phyloP scores from a whole-genome alignment of 2,888 invertebrate species.

The Xestia ashworthii region DNA sequence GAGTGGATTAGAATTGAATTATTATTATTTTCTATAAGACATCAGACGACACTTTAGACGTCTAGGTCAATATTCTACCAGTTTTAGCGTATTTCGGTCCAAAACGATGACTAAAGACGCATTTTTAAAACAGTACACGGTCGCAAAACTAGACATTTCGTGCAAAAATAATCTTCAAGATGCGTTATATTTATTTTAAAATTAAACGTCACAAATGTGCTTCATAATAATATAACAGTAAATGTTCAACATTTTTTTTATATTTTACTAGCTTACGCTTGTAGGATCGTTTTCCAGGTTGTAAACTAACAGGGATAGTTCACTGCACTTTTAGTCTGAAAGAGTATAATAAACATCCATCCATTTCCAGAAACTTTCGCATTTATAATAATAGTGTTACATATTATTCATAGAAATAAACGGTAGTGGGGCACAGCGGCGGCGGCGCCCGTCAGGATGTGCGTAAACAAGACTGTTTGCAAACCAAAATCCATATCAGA shows the following conservation, averaged over 20 bases:
- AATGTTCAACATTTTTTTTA: constrained; percentile 28
- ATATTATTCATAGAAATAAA: constrained; percentile 61
- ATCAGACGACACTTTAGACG: constrained; percentile 8
- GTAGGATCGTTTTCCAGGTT: no score
- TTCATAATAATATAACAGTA: neutral
- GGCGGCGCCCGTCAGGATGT: constrained; percentile 56
- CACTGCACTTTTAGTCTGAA: neutral
- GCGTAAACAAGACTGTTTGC: constrained; percentile 71
- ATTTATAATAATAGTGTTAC: constrained; percentile 1
- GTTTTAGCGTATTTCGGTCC: neutral
- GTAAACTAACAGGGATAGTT: neutral
- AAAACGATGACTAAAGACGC: constrained; percentile 34
- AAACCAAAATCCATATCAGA: constrained; percentile 69
- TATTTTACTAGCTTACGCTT: neutral
- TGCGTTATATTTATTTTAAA: constrained; percentile 46
- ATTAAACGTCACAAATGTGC: constrained; percentile 29
- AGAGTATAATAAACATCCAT: neutral
- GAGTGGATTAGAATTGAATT: neutral
- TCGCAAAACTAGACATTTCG: constrained; percentile 17
- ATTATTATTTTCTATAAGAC: neutral
- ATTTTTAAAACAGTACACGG: constrained; percentile 32
- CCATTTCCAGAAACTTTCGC: neutral
- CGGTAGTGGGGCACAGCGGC: constrained; percentile 38
- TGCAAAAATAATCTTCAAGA: constrained; percentile 18
- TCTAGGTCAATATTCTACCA: constrained; percentile 20